Evolutionary conservation across 1,140 invertebrate genomes (phyloP).

Genomic region (Luehdorfia chinensis): DNA sequence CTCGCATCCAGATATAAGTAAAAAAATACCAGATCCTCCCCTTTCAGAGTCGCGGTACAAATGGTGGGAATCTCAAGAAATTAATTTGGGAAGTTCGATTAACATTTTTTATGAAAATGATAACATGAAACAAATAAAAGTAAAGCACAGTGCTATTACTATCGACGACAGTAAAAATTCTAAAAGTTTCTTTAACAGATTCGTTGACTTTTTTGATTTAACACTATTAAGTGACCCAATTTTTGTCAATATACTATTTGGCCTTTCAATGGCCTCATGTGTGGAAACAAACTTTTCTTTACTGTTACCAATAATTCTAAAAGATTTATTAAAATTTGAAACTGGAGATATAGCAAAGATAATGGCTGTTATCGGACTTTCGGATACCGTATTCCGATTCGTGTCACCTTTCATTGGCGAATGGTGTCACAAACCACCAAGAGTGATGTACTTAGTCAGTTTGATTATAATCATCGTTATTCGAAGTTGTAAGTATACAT

Average conservation of each 20-base stretch:
- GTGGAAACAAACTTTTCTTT: conserved; percentile 84
- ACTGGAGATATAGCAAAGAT: conserved; percentile 78
- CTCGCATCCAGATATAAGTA: conserved; percentile 60
- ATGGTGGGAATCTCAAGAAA: conserved; percentile 73
- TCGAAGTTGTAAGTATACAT: conserved; percentile 78
- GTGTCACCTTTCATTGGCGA: conserved; percentile 81
- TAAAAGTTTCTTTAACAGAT: conserved; percentile 33
- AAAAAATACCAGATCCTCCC: conserved; percentile 36
- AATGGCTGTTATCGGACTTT: conserved; percentile 79
- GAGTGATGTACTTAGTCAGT: conserved; percentile 80
- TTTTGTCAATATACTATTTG: conserved; percentile 81
- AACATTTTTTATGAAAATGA: conserved; percentile 63
- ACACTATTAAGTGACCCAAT: conserved; percentile 62
- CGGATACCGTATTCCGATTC: conserved; percentile 79
- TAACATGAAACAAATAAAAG: conserved; percentile 32
- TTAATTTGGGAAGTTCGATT: conserved; percentile 66
- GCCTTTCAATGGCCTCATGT: conserved; percentile 81
- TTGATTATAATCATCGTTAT: conserved; percentile 79
- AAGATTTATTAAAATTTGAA: conserved; percentile 76
- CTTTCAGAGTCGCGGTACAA: conserved; percentile 52
- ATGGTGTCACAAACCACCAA: conserved; percentile 77
- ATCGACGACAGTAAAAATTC: conserved; percentile 27
- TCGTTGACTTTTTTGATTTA: conserved; percentile 63
- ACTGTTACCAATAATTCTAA: conserved; percentile 81
- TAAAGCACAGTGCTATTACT: conserved; percentile 17